A percentile compares a stretch with the other conserved stretches of the same genome.
Evolutionary conservation across 2,888 invertebrate genomes (phyloP).

Genomic region (Hedya salicella): DNA sequence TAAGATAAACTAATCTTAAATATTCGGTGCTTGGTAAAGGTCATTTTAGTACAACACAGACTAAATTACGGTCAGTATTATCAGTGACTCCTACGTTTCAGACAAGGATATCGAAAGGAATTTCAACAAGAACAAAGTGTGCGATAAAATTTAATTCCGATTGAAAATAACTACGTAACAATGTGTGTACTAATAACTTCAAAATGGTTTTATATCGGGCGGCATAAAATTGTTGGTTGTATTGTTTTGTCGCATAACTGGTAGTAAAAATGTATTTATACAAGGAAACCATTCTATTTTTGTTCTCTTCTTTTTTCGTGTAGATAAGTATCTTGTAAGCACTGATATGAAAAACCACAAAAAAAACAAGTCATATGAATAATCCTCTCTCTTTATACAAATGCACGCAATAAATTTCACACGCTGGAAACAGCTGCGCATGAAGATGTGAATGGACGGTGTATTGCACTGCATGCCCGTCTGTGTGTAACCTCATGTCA

Average conservation of each 20-base stretch:
- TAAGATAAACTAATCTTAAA: slow-evolving; percentile 68
- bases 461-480: slow-evolving; percentile 28
- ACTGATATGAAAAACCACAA: not conserved
- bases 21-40: slow-evolving; percentile 62
- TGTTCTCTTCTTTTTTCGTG: too few species aligned
- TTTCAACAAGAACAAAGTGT: slow-evolving; percentile 36
- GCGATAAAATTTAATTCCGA: slow-evolving; percentile 26
- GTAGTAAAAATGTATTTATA: too few species aligned
- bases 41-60: slow-evolving; percentile 46
- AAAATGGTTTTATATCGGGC: too few species aligned
- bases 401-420: slow-evolving; percentile 8
- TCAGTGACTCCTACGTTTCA: slow-evolving; percentile 37
- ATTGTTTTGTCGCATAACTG: too few species aligned
- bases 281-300: too few species aligned
- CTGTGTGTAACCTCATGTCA: slow-evolving; percentile 21
- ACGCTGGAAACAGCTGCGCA: slow-evolving; percentile 14
- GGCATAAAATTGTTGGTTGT: too few species aligned
- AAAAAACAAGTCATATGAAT: not conserved
- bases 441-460: slow-evolving; percentile 6
- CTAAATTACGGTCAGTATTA: slow-evolving; percentile 36
- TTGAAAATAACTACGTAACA: not conserved
- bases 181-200: too few species aligned
- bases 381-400: not conserved
- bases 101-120: slow-evolving; percentile 30
- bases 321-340: too few species aligned